Percentiles rank a stretch among this genome's conserved stretches.
These are phyloP conservation scores for Podotricha telesiphe DNA, from an alignment of 2,888 invertebrate species.

Conservation along the genomic window DNA sequence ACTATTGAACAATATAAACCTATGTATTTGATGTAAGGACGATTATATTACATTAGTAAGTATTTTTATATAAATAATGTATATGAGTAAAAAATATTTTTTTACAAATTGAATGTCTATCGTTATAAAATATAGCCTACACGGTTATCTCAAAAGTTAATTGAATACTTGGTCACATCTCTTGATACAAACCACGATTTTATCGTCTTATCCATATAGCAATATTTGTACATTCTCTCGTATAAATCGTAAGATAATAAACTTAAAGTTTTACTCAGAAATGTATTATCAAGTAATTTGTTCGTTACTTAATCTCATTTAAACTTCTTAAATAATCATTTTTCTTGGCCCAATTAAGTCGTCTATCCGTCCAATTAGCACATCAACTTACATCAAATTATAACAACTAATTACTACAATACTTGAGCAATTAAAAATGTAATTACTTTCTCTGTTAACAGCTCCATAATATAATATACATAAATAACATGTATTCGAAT, in stretches of 20 bases:
- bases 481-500: conserved; percentile 4
- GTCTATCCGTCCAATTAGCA: conserved; percentile 17
- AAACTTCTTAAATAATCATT: conserved; percentile 5
- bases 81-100: too few species aligned
- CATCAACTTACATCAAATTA: conserved; percentile 19
- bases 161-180: too few species aligned
- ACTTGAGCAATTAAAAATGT: conserved; percentile 16
- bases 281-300: conserved; percentile 6
- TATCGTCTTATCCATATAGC: too few species aligned
- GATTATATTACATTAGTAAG: too few species aligned
- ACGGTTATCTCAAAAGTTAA: too few species aligned
- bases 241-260: neutral
- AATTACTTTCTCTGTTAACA: conserved; percentile 20
- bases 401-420: conserved; percentile 21
- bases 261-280: neutral
- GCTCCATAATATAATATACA: conserved; percentile 13
- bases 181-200: too few species aligned
- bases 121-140: too few species aligned
- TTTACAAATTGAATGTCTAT: too few species aligned
- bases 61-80: too few species aligned
- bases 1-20: neutral
- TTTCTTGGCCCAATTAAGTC: conserved; percentile 6
- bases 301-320: conserved; percentile 7
- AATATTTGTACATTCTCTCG: too few species aligned
- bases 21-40: too few species aligned